Evolutionary conservation across 2,113 vertebrate genomes (phyloP).

Genomic region (Amphiprion ocellaris): DNA sequence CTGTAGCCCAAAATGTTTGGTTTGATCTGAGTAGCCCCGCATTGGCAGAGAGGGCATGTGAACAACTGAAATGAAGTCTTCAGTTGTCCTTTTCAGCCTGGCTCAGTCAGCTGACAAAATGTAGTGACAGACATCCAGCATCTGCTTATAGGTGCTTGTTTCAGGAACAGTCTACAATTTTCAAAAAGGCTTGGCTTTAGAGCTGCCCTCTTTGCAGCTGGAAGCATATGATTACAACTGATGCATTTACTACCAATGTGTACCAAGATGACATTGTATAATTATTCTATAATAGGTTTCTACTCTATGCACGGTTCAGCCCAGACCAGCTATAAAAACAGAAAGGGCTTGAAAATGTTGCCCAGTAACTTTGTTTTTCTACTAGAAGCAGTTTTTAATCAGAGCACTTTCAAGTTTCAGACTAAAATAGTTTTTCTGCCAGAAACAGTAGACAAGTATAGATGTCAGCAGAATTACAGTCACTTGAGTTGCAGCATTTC

Average conservation of each 20-base stretch:
- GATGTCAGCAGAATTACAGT: conserved; percentile 1
- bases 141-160: conserved; percentile 51
- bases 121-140: conserved; percentile 28
- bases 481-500: neutral
- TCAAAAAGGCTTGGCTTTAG: conserved; percentile 55
- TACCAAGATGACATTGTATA: conserved; percentile 80
- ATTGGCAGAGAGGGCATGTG: conserved; percentile 54
- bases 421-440: conserved; percentile 40
- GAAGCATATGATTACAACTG: conserved; percentile 82
- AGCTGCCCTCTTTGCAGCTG: conserved; percentile 63
- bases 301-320: conserved; percentile 40
- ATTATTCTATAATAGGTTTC: conserved; percentile 84
- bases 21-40: conserved; percentile 49
- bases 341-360: conserved; percentile 61
- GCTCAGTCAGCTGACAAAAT: conserved; percentile 42
- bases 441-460: conserved; percentile 29
- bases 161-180: conserved; percentile 75
- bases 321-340: conserved; percentile 79
- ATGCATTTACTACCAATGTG: conserved; percentile 73
- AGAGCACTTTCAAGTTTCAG: conserved; percentile 61
- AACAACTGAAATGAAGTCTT: conserved; percentile 42
- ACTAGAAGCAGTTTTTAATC: conserved; percentile 70
- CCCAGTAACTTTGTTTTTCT: conserved; percentile 55
- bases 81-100: conserved; percentile 31
- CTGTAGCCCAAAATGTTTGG: conserved; percentile 66